These are phyloP conservation scores for Rhea americana DNA, from an alignment of 2,113 vertebrate species.

Conservation along the genomic window DNA sequence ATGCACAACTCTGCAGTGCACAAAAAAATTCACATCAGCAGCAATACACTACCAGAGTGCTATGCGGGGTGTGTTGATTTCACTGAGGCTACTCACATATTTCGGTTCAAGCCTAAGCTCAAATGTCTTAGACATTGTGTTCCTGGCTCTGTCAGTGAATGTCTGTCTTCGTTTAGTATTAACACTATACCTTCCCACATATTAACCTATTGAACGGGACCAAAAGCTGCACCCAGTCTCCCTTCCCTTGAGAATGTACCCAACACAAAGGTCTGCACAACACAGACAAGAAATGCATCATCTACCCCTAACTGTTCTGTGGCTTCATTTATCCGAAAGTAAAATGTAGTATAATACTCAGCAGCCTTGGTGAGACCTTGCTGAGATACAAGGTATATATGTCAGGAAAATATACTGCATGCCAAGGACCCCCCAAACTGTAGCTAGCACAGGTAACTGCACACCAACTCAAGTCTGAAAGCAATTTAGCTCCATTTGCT, in stretches of 20 bases:
- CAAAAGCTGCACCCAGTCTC: background rate
- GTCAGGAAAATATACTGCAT: background rate
- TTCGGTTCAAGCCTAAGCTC: background rate
- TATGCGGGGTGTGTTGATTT: background rate
- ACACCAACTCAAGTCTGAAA: background rate
- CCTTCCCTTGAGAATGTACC: background rate
- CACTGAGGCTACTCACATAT: background rate
- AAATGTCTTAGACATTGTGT: background rate
- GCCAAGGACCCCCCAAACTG: background rate
- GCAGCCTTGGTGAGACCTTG: background rate
- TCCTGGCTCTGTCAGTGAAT: background rate
- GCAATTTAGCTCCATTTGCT: background rate
- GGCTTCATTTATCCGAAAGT: background rate
- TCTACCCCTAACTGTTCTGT: background rate
- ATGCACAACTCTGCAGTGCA: background rate
- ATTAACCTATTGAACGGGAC: background rate
- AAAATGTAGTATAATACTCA: background rate
- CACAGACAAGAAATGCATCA: background rate
- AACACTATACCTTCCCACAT: background rate
- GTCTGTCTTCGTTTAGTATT: background rate
- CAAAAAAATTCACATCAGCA: background rate
- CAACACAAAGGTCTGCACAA: background rate
- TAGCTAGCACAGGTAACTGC: background rate
- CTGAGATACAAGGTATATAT: background rate
- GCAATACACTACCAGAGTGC: background rate